These are phyloP conservation scores for Clarias magur DNA, from an alignment of 2,113 vertebrate species.

Conservation along the genomic window DNA sequence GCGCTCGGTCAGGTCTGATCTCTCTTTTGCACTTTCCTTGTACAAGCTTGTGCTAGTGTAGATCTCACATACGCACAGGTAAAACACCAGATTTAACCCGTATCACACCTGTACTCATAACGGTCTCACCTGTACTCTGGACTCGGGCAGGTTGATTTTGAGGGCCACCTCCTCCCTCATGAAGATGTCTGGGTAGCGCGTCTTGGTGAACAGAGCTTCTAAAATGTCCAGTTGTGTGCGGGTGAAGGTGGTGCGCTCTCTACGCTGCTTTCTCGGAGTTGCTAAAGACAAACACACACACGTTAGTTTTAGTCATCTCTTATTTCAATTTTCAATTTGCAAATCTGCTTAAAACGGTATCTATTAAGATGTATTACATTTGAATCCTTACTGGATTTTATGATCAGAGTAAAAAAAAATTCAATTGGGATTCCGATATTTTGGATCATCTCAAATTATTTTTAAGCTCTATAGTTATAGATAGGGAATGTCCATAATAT, in stretches of 20 bases:
- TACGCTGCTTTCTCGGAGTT: conserved; percentile 80
- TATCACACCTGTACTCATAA: neutral
- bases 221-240: conserved; percentile 83
- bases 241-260: conserved; percentile 83
- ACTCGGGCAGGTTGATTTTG: conserved; percentile 85
- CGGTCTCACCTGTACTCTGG: conserved; percentile 77
- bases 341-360: neutral
- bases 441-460: neutral
- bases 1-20: neutral
- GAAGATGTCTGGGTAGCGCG: conserved; percentile 86
- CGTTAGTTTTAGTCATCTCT: neutral
- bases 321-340: neutral
- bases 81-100: neutral
- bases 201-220: conserved; percentile 82
- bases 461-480: neutral
- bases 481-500: neutral
- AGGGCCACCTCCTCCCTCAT: conserved; percentile 86
- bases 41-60: neutral
- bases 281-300: conserved; percentile 57
- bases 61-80: neutral
- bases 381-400: too few relatives aligned
- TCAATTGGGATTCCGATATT: neutral
- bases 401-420: neutral
- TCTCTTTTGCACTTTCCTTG: neutral
- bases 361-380: neutral